Evolutionary conservation across 1,140 invertebrate genomes (phyloP).

Genomic region (Ceratitis capitata): DNA sequence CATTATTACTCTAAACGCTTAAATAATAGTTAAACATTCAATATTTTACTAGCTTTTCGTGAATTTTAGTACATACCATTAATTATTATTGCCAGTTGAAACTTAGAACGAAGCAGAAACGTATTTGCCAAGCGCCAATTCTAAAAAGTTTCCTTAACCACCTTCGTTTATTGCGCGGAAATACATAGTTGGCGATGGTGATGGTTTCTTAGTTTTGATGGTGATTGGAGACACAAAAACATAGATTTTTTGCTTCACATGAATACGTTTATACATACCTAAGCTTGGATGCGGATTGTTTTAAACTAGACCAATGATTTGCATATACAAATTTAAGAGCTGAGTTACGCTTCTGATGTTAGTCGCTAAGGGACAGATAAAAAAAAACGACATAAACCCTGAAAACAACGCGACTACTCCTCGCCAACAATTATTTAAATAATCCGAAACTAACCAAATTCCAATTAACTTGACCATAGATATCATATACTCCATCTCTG

Average conservation of each 20-base stretch:
- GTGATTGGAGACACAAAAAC: not conserved
- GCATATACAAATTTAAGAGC: no score
- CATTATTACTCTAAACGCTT: not conserved
- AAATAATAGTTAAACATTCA: not conserved
- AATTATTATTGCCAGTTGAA: not conserved
- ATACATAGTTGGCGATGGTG: not conserved
- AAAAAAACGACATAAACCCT: no score
- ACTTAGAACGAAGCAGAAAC: constrained; percentile 3
- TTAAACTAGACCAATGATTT: no score
- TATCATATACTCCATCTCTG: no score
- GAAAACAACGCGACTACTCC: no score
- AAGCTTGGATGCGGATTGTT: no score
- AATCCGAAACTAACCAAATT: no score
- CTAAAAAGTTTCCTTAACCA: not conserved
- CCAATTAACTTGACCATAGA: no score
- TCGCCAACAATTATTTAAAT: no score
- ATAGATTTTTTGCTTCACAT: not conserved
- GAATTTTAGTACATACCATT: not conserved
- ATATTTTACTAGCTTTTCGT: not conserved
- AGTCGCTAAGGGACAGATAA: no score
- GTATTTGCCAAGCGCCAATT: not conserved
- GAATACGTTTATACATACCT: no score
- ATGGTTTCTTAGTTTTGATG: not conserved
- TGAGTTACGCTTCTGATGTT: no score
- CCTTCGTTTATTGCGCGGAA: not conserved